A percentile compares a stretch with the other conserved stretches of the same genome.
Evolutionary conservation across 1,140 invertebrate genomes (phyloP).

Genomic region (Notospermus geniculatus): DNA sequence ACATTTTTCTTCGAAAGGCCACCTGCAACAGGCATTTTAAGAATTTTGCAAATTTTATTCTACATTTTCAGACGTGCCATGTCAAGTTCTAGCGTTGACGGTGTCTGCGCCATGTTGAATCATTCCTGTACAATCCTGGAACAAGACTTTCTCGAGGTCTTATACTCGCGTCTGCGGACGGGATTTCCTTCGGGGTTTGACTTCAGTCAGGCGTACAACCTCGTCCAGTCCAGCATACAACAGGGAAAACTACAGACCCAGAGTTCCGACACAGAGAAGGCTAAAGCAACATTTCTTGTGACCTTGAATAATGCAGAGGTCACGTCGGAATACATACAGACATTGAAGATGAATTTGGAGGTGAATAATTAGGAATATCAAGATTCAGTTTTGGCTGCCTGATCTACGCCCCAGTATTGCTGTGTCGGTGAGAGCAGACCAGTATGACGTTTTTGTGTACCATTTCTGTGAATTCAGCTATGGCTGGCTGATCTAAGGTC

Average conservation of each 20-base stretch:
- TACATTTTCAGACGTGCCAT: constrained; percentile 78
- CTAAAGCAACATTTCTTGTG: constrained; percentile 70
- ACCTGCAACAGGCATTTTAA: too few species aligned
- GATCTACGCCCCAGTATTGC: too few species aligned
- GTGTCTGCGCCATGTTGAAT: constrained; percentile 94
- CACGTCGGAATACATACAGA: constrained; percentile 85
- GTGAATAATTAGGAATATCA: too few species aligned
- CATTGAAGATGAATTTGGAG: constrained; percentile 70
- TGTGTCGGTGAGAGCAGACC: too few species aligned
- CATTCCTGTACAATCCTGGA: constrained; percentile 87
- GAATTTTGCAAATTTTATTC: constrained; percentile 21
- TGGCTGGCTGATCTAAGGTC: too few species aligned
- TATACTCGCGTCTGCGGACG: constrained; percentile 73
- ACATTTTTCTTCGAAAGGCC: too few species aligned
- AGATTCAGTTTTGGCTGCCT: too few species aligned
- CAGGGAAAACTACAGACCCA: constrained; percentile 77
- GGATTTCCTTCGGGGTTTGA: constrained; percentile 68
- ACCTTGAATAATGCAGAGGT: constrained; percentile 91
- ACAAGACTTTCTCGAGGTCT: constrained; percentile 75
- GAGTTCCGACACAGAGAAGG: constrained; percentile 72
- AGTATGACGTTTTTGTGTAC: too few species aligned
- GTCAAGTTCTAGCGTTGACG: constrained; percentile 88
- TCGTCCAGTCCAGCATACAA: constrained; percentile 76
- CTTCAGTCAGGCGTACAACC: constrained; percentile 62
- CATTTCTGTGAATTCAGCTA: too few species aligned